Evolutionary conservation across 2,888 invertebrate genomes (phyloP), one percentile per base, ranked within the genome.

Genomic region (Agapostemon virescens): DNA sequence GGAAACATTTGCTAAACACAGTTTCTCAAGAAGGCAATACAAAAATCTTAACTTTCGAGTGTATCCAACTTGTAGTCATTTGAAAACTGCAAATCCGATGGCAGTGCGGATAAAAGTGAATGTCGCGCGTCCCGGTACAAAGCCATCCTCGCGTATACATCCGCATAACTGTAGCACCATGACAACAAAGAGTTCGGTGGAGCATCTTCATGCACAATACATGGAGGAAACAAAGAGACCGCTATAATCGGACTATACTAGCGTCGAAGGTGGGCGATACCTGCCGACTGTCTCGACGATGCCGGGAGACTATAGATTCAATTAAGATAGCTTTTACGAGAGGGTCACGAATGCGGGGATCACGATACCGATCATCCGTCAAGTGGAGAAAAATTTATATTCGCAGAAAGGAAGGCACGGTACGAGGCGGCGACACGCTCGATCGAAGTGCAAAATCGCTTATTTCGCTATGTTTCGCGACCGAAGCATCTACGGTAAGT

Each of bases 341-440:
- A 30, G 7, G 58, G 58, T 15, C 23, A 7, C 13, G 17, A 17
- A 70, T 42, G 23, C 17, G 33, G 3, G 33, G 49, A n/a, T 36
- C 40, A n/a, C 45, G 61, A 61, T 49, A 52, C 33, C 33, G 20
- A 66, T 49, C 61, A 17, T 30, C 13, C 73, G 68, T 61, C 74
- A 33, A 81, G n/a, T 26, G 52, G 77, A 64, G 70, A 81, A 82
- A 82, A 82, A 83, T 85, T 70, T 86, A 74, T 85, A 76, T 73
- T 83, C 74, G 64, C 86, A 90, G 91, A 91, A 81, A 86, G 89
- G 78, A 85, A 88, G 73, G 77, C 88, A 69, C 91, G 90, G 91
- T 91, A 90, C 85, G 89, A 89, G 74, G 88, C 90, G 13, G 91
- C 91, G 64, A 85, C 87, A 75, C 86, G 87, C 58, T 89, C 87